Conservation (phyloP, 2,113 vertebrate genomes). For the Phrynocephalus versicolor region DNA sequence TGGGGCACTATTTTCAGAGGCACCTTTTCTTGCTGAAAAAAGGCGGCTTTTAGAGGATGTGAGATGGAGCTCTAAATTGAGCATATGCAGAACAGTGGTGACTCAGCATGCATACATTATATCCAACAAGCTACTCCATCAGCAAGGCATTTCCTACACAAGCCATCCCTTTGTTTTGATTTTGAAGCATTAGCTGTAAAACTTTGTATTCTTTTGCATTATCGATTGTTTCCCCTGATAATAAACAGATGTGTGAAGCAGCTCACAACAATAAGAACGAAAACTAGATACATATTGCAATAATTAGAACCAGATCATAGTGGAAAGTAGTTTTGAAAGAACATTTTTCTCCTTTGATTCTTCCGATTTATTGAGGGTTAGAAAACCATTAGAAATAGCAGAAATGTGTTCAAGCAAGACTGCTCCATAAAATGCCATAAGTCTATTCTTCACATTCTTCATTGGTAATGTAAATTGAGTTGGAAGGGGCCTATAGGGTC, state of each 20-base stretch:
- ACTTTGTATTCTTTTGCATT: neutral
- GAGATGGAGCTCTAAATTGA: too few relatives aligned
- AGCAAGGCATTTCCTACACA: constrained; percentile 24
- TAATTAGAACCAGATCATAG: constrained; percentile 18
- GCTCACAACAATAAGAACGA: constrained; percentile 10
- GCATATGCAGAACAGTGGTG: constrained; percentile 19
- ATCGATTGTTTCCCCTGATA: constrained; percentile 22
- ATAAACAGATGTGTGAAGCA: constrained; percentile 15
- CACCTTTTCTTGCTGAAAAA: too few relatives aligned
- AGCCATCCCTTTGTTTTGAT: constrained; percentile 4
- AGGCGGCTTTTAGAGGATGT: too few relatives aligned
- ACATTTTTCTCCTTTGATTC: constrained; percentile 26
- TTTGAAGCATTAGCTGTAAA: constrained; percentile 16
- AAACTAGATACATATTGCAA: neutral
- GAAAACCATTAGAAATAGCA: constrained; percentile 9
- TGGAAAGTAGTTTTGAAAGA: constrained; percentile 21
- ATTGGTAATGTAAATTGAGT: neutral
- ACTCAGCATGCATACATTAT: constrained; percentile 27
- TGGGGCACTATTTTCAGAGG: too few relatives aligned
- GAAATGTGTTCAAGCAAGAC: constrained; percentile 26
- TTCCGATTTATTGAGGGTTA: neutral
- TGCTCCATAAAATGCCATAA: constrained; percentile 33
- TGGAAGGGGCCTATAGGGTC: neutral
- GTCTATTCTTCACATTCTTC: constrained; percentile 29
- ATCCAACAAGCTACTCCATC: neutral